Conservation (phyloP, 2,113 vertebrate species). For the Neopipo cinnamomea region DNA sequence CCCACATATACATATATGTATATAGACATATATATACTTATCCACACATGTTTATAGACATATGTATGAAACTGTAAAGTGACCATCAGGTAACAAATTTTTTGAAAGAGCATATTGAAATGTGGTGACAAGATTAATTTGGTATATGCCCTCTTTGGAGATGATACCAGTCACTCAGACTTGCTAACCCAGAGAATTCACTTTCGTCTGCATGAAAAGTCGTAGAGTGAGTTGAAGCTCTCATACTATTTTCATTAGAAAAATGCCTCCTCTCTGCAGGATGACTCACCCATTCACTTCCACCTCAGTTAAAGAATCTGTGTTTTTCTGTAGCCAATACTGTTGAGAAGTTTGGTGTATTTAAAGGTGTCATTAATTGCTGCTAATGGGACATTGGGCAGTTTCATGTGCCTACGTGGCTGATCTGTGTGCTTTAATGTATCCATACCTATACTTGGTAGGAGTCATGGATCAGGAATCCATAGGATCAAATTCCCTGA, state of each 20-base stretch:
- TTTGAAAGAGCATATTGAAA: background rate
- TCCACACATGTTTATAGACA: background rate
- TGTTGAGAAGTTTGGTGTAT: background rate
- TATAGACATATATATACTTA: background rate
- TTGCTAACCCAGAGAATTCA: background rate
- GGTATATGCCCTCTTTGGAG: background rate
- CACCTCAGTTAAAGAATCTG: background rate
- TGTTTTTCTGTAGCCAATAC: background rate
- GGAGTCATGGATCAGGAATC: background rate
- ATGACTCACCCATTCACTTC: background rate
- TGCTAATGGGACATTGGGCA: background rate
- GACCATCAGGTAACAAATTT: background rate
- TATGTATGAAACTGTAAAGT: background rate
- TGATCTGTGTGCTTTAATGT: background rate
- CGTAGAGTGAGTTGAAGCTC: background rate
- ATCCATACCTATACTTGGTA: background rate
- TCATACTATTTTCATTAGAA: background rate
- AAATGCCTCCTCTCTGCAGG: background rate
- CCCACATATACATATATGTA: too few relatives aligned
- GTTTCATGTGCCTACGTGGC: background rate
- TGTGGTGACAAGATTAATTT: background rate
- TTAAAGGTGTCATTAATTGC: background rate
- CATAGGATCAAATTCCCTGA: background rate
- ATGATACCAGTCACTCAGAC: background rate
- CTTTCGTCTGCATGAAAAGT: background rate